phyloP scores from a whole-genome alignment of 2,797 vertebrate species.

The Benthosema pterotum region DNA sequence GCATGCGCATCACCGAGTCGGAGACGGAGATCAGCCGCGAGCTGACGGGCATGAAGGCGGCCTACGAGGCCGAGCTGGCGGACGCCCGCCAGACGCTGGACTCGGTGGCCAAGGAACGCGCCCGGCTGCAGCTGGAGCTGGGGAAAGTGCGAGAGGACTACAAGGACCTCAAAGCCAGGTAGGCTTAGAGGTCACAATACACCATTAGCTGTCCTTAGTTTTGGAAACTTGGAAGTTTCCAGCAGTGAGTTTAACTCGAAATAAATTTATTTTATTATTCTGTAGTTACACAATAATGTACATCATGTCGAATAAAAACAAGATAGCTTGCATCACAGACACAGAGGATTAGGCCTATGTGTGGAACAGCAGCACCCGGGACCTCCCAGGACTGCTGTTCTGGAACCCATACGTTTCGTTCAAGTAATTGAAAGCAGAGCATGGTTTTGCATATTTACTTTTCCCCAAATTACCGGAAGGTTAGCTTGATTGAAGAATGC shows the following conservation, averaged over 20 bases:
- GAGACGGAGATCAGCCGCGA: conserved; percentile 94
- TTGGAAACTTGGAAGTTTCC: not conserved
- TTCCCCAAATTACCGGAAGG: not conserved
- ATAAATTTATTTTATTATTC: too few relatives aligned
- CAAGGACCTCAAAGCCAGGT: conserved; percentile 97
- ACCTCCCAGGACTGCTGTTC: too few relatives aligned
- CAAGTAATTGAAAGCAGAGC: not conserved
- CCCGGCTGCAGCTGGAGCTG: conserved; percentile 93
- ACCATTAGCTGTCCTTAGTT: not conserved
- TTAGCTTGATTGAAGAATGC: conserved; percentile 2
- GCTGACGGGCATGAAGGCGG: conserved; percentile 91
- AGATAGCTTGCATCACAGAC: conserved; percentile 2
- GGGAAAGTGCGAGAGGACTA: conserved; percentile 91
- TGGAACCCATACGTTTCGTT: not conserved
- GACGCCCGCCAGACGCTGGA: conserved; percentile 97
- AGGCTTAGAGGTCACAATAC: conserved; percentile 38
- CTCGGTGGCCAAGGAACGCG: conserved; percentile 95
- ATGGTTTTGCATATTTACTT: not conserved
- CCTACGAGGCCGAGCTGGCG: conserved; percentile 93
- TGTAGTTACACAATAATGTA: not conserved
- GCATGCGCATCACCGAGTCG: conserved; percentile 94
- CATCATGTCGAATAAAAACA: not conserved
- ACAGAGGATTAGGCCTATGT: not conserved
- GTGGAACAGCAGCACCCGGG: conserved; percentile 4
- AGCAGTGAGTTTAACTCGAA: not conserved